Conservation (phyloP, 1,140 invertebrate genomes). For the Drosophila prosaltans region DNA sequence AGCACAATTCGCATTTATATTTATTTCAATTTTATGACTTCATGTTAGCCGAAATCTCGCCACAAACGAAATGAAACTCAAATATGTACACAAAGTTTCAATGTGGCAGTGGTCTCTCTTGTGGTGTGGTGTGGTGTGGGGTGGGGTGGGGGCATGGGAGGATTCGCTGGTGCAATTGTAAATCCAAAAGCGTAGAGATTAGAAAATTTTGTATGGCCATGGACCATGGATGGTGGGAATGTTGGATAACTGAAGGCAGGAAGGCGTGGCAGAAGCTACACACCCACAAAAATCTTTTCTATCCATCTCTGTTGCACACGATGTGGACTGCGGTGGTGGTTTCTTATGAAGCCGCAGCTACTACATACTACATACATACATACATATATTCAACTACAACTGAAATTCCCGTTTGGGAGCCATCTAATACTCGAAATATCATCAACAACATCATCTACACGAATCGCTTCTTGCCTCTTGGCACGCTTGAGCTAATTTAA, state of each 20-base stretch:
- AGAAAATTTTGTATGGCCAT: constrained; percentile 70
- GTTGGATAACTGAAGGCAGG: constrained; percentile 38
- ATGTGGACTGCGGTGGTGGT: constrained; percentile 57
- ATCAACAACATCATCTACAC: constrained; percentile 33
- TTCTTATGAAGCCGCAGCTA: constrained; percentile 61
- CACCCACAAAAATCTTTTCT: constrained; percentile 58
- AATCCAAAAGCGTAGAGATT: constrained; percentile 63
- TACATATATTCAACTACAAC: constrained; percentile 14
- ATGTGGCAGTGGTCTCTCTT: constrained; percentile 33
- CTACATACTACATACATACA: too few species aligned
- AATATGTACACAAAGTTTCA: constrained; percentile 80
- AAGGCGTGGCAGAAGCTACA: constrained; percentile 58
- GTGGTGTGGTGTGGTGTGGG: neutral
- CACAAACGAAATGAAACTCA: constrained; percentile 80
- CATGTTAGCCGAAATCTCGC: constrained; percentile 70
- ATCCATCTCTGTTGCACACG: constrained; percentile 6
- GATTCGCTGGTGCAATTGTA: constrained; percentile 17
- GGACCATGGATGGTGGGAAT: constrained; percentile 39
- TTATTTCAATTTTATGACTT: constrained; percentile 82
- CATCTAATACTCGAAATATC: constrained; percentile 43
- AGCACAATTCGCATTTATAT: constrained; percentile 68
- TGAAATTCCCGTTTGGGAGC: constrained; percentile 25
- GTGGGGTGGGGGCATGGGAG: neutral
- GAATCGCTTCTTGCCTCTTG: constrained; percentile 50
- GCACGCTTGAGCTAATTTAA: constrained; percentile 82